Evolutionary conservation across 2,888 invertebrate genomes (phyloP).

Genomic region (Erynnis tages): DNA sequence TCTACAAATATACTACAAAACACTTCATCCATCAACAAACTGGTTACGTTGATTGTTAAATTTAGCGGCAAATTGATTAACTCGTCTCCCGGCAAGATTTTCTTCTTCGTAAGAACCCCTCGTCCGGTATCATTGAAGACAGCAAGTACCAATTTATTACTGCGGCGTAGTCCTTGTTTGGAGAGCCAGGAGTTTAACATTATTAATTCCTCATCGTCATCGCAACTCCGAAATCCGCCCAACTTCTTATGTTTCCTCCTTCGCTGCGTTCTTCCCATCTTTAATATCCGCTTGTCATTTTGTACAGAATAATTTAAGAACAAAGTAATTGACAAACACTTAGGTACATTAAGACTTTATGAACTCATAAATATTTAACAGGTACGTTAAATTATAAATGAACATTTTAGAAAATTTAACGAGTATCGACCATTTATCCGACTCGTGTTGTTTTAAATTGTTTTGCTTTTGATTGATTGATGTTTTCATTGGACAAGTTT

Average conservation of each 20-base stretch:
- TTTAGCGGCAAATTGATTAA: conserved; percentile 83
- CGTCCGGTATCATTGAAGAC: conserved; percentile 86
- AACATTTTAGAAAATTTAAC: conserved; percentile 1
- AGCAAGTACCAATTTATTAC: conserved; percentile 78
- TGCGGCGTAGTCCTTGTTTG: conserved; percentile 78
- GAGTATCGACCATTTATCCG: no score
- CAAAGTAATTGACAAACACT: not conserved
- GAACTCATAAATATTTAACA: no score
- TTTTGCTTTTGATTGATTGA: no score
- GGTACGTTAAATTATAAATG: not conserved
- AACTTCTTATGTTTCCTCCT: conserved; percentile 57
- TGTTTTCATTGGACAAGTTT: no score
- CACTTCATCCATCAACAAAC: conserved; percentile 74
- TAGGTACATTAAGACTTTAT: no score
- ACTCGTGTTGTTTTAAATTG: no score
- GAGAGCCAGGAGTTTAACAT: conserved; percentile 79
- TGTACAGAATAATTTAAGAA: not conserved
- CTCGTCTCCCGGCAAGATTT: conserved; percentile 79
- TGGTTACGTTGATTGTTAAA: conserved; percentile 81
- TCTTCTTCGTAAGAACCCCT: conserved; percentile 85
- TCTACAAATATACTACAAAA: conserved; percentile 75
- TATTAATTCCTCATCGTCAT: conserved; percentile 61
- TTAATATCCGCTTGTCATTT: not conserved
- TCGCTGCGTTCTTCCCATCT: conserved; percentile 79
- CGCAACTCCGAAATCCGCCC: conserved; percentile 56